Evolutionary conservation across 2,113 vertebrate species (phyloP).

Genomic region (Clarias gariepinus): DNA sequence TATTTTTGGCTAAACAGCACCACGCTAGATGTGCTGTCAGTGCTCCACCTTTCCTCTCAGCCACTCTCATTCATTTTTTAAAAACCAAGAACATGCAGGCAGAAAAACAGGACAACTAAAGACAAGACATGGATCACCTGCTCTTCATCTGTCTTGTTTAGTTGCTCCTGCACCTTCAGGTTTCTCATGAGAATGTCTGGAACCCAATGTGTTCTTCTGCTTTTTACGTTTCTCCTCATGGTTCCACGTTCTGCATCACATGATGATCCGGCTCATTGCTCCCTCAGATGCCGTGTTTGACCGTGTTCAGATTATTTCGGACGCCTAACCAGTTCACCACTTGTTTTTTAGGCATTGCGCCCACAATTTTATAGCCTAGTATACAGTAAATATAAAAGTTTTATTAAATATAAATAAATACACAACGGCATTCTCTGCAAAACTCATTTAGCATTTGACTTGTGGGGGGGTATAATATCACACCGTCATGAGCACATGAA

Average conservation of each 20-base stretch:
- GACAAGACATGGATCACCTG: not conserved
- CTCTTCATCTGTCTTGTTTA: not conserved
- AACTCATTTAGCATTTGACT: no score
- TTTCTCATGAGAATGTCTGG: no score
- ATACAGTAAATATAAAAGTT: no score
- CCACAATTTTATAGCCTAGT: no score
- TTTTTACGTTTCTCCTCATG: not conserved
- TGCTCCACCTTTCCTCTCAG: not conserved
- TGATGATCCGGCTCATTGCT: no score
- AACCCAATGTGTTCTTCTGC: not conserved
- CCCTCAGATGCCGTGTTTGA: not conserved
- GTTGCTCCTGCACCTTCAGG: not conserved
- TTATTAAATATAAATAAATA: not conserved
- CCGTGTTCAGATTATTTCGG: not conserved
- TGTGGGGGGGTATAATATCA: no score
- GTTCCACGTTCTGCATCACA: not conserved
- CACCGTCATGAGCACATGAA: no score
- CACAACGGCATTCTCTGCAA: not conserved
- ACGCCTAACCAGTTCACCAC: not conserved
- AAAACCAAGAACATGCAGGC: not conserved
- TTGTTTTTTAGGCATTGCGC: not conserved
- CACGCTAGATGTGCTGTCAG: not conserved
- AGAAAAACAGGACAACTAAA: not conserved
- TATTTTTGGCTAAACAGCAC: not conserved
- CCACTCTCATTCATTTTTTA: not conserved